These are phyloP conservation scores for Steinernema carpocapsae DNA, from an alignment of 2,888 invertebrate species.

Conservation along the genomic window DNA sequence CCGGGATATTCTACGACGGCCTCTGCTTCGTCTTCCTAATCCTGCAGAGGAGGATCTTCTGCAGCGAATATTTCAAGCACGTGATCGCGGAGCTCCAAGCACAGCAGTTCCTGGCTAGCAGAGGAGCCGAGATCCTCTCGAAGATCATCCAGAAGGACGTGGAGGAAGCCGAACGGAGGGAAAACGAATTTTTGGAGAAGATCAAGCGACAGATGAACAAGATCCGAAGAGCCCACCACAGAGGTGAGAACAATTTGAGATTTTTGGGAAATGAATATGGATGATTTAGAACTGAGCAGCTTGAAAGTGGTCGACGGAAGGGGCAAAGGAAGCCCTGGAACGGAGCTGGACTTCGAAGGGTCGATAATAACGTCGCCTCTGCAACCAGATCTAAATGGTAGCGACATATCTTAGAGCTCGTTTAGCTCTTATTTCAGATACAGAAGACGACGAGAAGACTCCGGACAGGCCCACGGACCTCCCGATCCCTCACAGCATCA, in stretches of 20 bases:
- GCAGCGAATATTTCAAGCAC: slow-evolving; percentile 92
- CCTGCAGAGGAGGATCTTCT: slow-evolving; percentile 86
- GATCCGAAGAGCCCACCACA: slow-evolving; percentile 72
- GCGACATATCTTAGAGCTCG: neutral
- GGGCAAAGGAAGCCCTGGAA: neutral
- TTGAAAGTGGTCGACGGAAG: slow-evolving; percentile 25
- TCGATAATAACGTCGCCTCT: neutral
- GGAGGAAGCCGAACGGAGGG: slow-evolving; percentile 82
- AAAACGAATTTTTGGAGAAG: slow-evolving; percentile 83
- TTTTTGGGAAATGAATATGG: neutral
- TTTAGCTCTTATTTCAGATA: neutral
- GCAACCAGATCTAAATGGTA: neutral
- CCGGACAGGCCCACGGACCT: slow-evolving; percentile 13
- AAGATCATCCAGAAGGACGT: slow-evolving; percentile 85
- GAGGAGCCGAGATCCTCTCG: slow-evolving; percentile 92
- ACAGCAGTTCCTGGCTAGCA: slow-evolving; percentile 87
- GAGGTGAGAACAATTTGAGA: slow-evolving; percentile 10
- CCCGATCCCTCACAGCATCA: neutral
- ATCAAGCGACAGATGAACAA: slow-evolving; percentile 94
- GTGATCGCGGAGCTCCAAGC: slow-evolving; percentile 92
- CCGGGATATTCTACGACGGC: slow-evolving; percentile 91
- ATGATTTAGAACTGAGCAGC: slow-evolving; percentile 8
- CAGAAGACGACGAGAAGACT: neutral
- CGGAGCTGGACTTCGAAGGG: neutral
- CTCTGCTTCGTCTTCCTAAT: slow-evolving; percentile 90